Conservation (phyloP, 1,140 invertebrate species). For the Stenopsyche tienmushanensis region DNA sequence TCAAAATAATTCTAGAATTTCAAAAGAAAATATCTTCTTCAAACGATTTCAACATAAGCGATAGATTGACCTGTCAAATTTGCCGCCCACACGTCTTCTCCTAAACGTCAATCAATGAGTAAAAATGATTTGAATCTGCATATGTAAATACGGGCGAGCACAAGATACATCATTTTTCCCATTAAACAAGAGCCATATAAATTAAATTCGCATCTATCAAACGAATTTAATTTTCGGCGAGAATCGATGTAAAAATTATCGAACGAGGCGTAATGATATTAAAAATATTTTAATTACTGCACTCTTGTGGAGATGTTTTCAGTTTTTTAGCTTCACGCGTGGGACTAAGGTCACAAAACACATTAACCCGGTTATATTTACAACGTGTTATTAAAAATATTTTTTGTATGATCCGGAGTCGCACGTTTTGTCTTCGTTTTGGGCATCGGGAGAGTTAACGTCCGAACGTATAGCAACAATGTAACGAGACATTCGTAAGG, state of each 20-base stretch:
- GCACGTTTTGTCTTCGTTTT: no score
- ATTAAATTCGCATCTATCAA: no score
- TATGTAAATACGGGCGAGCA: neutral
- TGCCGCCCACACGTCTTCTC: neutral
- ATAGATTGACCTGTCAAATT: neutral
- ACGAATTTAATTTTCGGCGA: no score
- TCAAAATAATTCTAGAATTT: no score
- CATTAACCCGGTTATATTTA: slow-evolving; percentile 22
- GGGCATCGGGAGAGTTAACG: no score
- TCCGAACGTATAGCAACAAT: no score
- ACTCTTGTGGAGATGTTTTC: neutral
- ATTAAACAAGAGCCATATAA: no score
- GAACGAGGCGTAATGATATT: slow-evolving; percentile 4
- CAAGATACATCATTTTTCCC: no score
- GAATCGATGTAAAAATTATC: no score
- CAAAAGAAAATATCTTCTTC: neutral
- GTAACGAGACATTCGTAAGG: no score
- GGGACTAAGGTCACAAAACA: slow-evolving; percentile 24
- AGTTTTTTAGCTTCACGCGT: slow-evolving; percentile 11
- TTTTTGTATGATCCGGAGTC: neutral
- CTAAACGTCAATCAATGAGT: neutral
- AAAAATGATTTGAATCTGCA: neutral
- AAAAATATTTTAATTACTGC: slow-evolving; percentile 22
- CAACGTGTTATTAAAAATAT: slow-evolving; percentile 10
- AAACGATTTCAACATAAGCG: neutral